Conservation (phyloP, 2,797 vertebrate genomes). For the Pseudocheirus occidentalis region DNA sequence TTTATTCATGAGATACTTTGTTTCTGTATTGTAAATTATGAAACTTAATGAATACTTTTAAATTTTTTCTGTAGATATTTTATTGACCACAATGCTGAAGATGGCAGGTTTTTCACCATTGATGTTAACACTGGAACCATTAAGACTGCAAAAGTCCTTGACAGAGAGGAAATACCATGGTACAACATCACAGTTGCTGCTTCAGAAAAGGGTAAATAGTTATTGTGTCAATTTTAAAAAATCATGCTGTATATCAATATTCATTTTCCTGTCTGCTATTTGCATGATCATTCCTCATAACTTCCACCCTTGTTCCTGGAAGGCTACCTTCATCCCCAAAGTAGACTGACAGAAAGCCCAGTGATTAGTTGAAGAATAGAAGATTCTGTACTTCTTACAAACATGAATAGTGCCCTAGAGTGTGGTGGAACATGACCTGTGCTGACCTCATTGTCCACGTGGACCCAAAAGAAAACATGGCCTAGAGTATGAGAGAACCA, state of each 20-base stretch:
- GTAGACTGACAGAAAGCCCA: background rate
- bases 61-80: slow-evolving; percentile 89
- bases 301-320: background rate
- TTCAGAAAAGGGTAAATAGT: slow-evolving; percentile 94
- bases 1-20: background rate
- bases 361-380: background rate
- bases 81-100: slow-evolving; percentile 89
- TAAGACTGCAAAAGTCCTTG: slow-evolving; percentile 91
- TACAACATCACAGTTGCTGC: slow-evolving; percentile 97
- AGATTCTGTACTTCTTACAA: background rate
- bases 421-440: background rate
- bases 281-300: background rate
- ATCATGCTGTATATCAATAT: background rate
- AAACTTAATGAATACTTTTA: slow-evolving; percentile 18
- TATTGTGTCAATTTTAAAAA: slow-evolving; percentile 29
- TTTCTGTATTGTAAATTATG: background rate
- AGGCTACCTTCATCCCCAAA: background rate
- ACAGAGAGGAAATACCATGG: slow-evolving; percentile 94
- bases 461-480: background rate
- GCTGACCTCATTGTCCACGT: background rate
- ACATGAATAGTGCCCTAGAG: background rate
- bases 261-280: background rate
- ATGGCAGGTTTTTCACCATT: slow-evolving; percentile 91
- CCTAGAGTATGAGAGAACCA: background rate
- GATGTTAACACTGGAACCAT: slow-evolving; percentile 93